Evolutionary conservation across 2,888 invertebrate genomes (phyloP).

Genomic region (Agrenia bidenticulata): DNA sequence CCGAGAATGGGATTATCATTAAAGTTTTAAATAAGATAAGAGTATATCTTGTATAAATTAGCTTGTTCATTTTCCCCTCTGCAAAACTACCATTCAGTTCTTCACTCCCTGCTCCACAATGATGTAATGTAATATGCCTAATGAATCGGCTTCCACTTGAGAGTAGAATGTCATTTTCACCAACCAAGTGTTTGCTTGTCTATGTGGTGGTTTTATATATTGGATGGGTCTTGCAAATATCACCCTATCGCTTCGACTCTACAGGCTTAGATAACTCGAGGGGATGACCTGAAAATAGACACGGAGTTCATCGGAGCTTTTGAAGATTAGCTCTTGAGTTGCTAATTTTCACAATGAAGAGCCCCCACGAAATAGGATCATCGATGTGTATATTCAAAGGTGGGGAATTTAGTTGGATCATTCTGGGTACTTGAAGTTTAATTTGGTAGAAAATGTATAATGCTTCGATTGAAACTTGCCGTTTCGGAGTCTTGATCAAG

Average conservation of each 20-base stretch:
- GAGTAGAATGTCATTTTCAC: background rate
- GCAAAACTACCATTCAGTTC: background rate
- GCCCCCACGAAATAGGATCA: constrained; percentile 18
- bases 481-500: no score
- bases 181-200: constrained; percentile 2
- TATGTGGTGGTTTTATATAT: background rate
- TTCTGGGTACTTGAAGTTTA: no score
- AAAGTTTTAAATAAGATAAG: constrained; percentile 45
- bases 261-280: no score
- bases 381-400: no score
- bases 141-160: constrained; percentile 19
- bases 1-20: constrained; percentile 44
- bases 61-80: constrained; percentile 13
- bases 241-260: no score
- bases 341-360: constrained; percentile 20
- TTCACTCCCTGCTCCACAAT: background rate
- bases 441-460: no score
- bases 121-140: constrained; percentile 3
- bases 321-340: constrained; percentile 20
- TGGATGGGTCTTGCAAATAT: background rate
- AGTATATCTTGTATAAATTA: constrained; percentile 19
- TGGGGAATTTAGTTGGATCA: no score
- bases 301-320: background rate
- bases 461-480: no score
- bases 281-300: no score